These are phyloP conservation scores for Liopterus haemorrhoidalis DNA, from an alignment of 2,888 invertebrate species.

Conservation along the genomic window DNA sequence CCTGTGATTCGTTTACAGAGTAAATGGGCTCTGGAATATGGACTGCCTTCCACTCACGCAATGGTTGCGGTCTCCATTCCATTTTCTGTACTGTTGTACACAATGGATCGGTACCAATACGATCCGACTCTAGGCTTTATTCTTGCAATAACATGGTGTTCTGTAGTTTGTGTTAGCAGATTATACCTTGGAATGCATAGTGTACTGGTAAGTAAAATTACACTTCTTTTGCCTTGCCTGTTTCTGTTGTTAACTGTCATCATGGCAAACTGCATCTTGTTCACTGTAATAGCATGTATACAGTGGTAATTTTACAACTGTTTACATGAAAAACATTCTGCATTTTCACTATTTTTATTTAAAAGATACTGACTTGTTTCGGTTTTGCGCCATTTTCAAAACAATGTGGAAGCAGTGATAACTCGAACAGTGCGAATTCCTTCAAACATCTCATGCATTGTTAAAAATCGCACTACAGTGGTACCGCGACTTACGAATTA, in stretches of 20 bases:
- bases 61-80: slow-evolving; percentile 87
- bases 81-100: slow-evolving; percentile 74
- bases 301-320: too few species aligned
- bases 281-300: too few species aligned
- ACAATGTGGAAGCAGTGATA: too few species aligned
- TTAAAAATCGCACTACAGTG: too few species aligned
- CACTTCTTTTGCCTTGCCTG: not conserved
- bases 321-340: too few species aligned
- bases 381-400: too few species aligned
- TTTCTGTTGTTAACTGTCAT: not conserved
- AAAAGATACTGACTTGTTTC: too few species aligned
- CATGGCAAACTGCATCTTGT: too few species aligned
- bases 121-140: slow-evolving; percentile 53
- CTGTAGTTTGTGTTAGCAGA: slow-evolving; percentile 75
- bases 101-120: slow-evolving; percentile 73
- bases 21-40: slow-evolving; percentile 88
- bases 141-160: slow-evolving; percentile 64
- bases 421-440: too few species aligned
- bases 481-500: too few species aligned
- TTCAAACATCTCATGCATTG: too few species aligned
- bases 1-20: slow-evolving; percentile 78
- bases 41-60: slow-evolving; percentile 93
- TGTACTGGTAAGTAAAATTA: slow-evolving; percentile 60
- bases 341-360: too few species aligned
- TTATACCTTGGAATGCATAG: slow-evolving; percentile 92